phyloP scores from a whole-genome alignment of 2,113 vertebrate genomes.

The Crotalus tigris region DNA sequence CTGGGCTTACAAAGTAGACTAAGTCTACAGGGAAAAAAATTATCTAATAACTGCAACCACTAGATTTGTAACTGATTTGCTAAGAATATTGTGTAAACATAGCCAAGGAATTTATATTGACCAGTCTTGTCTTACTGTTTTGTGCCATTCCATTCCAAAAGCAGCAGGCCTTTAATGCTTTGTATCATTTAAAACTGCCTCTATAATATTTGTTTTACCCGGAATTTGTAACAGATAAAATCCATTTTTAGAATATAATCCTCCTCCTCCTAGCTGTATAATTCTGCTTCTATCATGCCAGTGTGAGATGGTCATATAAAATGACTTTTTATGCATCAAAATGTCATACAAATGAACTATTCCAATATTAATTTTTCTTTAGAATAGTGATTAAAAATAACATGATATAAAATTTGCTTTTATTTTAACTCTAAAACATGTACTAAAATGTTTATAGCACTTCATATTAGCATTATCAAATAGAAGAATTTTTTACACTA shows the following conservation, averaged over 20 bases:
- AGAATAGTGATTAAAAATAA: not conserved
- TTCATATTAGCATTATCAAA: not conserved
- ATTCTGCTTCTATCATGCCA: not conserved
- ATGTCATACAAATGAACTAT: not conserved
- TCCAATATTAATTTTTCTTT: not conserved
- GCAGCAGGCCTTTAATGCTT: not conserved
- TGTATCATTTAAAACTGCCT: not conserved
- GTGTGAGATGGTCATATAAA: not conserved
- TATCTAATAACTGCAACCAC: not conserved
- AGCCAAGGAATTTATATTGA: not conserved
- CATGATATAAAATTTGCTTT: no score
- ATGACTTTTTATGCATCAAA: not conserved
- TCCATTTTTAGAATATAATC: not conserved
- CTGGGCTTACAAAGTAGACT: not conserved
- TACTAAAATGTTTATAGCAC: not conserved
- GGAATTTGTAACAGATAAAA: not conserved
- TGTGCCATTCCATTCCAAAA: not conserved
- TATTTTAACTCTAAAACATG: not conserved
- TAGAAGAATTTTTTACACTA: not conserved
- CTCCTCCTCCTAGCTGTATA: not conserved
- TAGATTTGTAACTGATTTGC: not conserved
- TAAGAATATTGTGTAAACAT: not conserved
- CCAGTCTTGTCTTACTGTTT: not conserved
- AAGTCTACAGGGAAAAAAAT: not conserved
- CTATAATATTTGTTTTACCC: not conserved